Conservation (phyloP, 1,140 invertebrate species). For the Eurosta solidaginis region DNA sequence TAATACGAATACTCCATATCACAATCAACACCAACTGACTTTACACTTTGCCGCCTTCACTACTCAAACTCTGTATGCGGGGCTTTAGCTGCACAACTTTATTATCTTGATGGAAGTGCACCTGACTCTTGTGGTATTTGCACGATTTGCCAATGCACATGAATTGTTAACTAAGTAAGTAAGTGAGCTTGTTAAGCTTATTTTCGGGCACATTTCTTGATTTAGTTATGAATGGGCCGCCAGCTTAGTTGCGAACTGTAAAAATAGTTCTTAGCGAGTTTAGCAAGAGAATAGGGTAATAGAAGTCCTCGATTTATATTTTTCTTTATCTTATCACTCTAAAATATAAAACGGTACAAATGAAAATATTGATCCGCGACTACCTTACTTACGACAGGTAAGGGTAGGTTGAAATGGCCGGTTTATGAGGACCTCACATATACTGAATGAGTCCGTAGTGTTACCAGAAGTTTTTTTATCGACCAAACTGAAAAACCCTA, state of each 20-base stretch:
- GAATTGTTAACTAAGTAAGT: neutral
- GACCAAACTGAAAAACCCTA: too few species aligned
- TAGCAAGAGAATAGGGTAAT: too few species aligned
- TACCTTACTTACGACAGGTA: too few species aligned
- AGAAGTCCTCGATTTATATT: too few species aligned
- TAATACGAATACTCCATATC: too few species aligned
- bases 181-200: neutral
- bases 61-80: neutral
- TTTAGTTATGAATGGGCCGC: neutral
- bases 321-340: too few species aligned
- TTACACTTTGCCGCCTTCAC: neutral
- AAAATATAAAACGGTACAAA: too few species aligned
- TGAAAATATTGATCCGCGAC: too few species aligned
- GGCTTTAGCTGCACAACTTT: neutral
- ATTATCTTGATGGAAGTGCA: constrained; percentile 59
- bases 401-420: too few species aligned
- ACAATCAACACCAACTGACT: neutral
- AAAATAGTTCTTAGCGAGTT: neutral
- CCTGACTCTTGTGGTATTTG: constrained; percentile 56
- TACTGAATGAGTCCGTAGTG: too few species aligned
- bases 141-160: constrained; percentile 31
- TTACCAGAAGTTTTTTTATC: too few species aligned
- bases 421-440: too few species aligned
- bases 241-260: neutral
- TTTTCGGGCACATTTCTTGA: neutral